Base-by-base conservation (phyloP, 2,888 invertebrate species). In the Dexiosoma caninum region DNA sequence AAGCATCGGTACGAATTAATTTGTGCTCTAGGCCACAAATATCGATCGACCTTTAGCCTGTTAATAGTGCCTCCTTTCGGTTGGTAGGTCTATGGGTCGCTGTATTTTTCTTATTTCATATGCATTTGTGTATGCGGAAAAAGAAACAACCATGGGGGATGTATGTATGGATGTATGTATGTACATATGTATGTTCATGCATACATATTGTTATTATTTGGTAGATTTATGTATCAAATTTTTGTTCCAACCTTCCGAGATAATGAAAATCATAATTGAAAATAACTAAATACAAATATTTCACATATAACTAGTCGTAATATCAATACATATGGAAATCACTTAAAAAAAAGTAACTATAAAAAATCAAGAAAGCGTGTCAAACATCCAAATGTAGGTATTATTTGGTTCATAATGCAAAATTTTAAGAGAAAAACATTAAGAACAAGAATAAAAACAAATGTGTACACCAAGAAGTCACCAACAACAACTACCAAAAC, bases 41-140 rank as follows among this genome's bases (percentile, higher is more conserved):
- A 78, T 71, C 70, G 77, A 78, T 71, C 77, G 70, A 78, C 77
- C 70, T 78, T 66, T 64, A 42, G 53, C 55, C 46, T 40, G 42
- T 49, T 46, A n/a, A 21, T 30, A 46, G 42, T 44, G 62, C 51
- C 64, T 46, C 46, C 14, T 71, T 49, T 64, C 40, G 57, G 55
- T 70, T 21, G 62, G 55, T 77, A 32, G 76, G 77, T 64, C 77
- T 70, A 57, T 77, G 40, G 77, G 64, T 70, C 69, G 46, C 32
- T 64, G 30, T 21, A 23, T 71, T 70, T 49, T 16, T 23, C 10
- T 37, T n/a, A 9, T 40, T 16, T 12, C 27, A 16, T 2, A 16
- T 8, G 27, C 44, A 21, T 62, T 12, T 5, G n/a, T 12, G 16
- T 32, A 27, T 44, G 27, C 35, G 30, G 60, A 32, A 42, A 49